phyloP scores from a whole-genome alignment of 2,888 invertebrate genomes.

The Xanthorhoe designata region DNA sequence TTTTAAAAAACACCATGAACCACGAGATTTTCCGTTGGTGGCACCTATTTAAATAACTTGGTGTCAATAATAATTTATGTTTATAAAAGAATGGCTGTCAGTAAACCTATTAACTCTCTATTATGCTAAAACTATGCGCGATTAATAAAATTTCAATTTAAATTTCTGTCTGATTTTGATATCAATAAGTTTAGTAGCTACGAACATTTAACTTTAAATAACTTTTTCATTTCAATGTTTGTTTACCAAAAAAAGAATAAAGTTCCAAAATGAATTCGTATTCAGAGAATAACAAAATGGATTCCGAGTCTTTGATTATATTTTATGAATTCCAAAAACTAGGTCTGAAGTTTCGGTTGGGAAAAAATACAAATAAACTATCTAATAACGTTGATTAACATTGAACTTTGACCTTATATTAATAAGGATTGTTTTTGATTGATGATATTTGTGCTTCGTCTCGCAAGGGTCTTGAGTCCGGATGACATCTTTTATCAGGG shows the following conservation, averaged over 20 bases:
- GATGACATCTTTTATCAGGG: conserved; percentile 84
- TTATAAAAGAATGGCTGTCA: no score
- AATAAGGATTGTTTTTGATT: conserved; percentile 57
- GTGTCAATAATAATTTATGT: no score
- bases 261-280: conserved; percentile 56
- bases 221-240: conserved; percentile 8
- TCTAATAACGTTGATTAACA: conserved; percentile 48
- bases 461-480: conserved; percentile 74
- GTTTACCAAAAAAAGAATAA: conserved; percentile 18
- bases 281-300: conserved; percentile 73
- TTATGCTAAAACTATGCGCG: no score
- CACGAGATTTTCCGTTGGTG: no score
- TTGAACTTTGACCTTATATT: conserved; percentile 54
- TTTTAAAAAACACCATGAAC: no score
- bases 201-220: background rate
- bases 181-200: background rate
- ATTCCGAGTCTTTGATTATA: conserved; percentile 68
- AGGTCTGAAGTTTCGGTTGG: conserved; percentile 77
- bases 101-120: no score
- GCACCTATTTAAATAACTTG: no score
- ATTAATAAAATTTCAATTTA: background rate
- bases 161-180: background rate
- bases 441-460: conserved; percentile 59
- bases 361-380: conserved; percentile 58
- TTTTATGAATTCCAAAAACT: conserved; percentile 83